Evolutionary conservation across 64 coral and sea anemone genomes (phyloP), one percentile per base, ranked within the genome.

Genomic region (Pocillopora verrucosa): DNA sequence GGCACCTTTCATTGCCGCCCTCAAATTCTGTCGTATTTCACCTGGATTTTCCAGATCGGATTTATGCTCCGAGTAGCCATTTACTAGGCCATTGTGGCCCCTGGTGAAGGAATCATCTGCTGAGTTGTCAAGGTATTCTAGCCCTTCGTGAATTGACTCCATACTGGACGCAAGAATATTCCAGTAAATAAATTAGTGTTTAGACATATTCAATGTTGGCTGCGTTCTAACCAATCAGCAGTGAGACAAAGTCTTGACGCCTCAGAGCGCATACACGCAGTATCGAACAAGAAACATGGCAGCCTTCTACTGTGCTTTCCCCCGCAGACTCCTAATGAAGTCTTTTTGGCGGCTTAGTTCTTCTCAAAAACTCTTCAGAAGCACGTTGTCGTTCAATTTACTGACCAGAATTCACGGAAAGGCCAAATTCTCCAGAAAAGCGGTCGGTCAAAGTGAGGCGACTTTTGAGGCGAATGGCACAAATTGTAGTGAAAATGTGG

Each of bases 11-110:
- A 99, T 95, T 34, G 94, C 93, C 80, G 80, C 74, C 7, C 90
- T 91, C 62, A 99, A 94, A 61, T 99, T 95, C 36, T 99, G 93
- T 65, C 80, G 88, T 7, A 99, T 99, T 88, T 99, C 97, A 12
- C 75, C 79, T 62, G 95, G 91, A 67, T 95, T 93, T 11, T 88
- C 89, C 19, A 72, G 79, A 25, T 99, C 93, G 34, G 63, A 60
- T 7, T 83, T 61, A 51, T 63, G 60, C 24, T 93, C 87, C 7
- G 79, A 26, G 58, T 89, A 89, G 22, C 79, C 73, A 68, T 89
- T 93, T 59, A 93, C 82, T 36, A 76, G 11, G 38, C 79, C 61
- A 70, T 45, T 65, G 16, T 65, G 88, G 30, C 68, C 65, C 78
- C 88, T 84, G n/a, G 12, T 37, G 19, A 76, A 88, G 1, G 87